phyloP scores from a whole-genome alignment of 2,797 vertebrate genomes.

The Dipus sagitta region DNA sequence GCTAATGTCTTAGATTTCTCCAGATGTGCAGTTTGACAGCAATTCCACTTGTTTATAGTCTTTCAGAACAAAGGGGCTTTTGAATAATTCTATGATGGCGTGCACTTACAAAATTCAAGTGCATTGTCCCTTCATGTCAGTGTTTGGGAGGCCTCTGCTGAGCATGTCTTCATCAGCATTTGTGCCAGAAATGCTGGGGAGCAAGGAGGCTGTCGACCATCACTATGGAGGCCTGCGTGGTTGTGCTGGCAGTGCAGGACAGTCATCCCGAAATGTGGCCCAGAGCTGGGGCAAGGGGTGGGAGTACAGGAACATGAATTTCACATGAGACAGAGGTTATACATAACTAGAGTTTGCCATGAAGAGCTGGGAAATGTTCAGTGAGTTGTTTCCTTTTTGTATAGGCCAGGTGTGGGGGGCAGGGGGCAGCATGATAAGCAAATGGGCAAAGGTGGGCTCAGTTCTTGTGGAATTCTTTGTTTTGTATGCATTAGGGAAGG shows the following conservation, averaged over 20 bases:
- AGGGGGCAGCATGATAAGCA: no score
- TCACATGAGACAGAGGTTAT: neutral
- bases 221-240: fast-evolving
- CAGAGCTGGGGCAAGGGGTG: no score
- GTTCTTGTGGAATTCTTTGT: no score
- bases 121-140: fast-evolving
- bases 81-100: fast-evolving
- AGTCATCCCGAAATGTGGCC: no score
- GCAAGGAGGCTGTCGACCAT: fast-evolving
- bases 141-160: fast-evolving
- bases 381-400: neutral
- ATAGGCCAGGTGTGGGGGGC: no score
- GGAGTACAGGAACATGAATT: no score
- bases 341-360: neutral
- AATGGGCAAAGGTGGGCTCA: neutral
- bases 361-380: neutral
- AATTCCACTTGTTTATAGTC: fast-evolving
- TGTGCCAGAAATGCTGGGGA: no score
- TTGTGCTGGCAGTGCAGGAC: no score
- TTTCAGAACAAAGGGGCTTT: neutral
- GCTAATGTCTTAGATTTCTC: neutral
- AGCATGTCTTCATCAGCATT: fast-evolving
- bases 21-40: neutral
- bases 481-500: neutral
- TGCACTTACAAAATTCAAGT: fast-evolving